Evolutionary conservation across 2,797 vertebrate species (phyloP).

Genomic region (Phrynocephalus guinanensis): DNA sequence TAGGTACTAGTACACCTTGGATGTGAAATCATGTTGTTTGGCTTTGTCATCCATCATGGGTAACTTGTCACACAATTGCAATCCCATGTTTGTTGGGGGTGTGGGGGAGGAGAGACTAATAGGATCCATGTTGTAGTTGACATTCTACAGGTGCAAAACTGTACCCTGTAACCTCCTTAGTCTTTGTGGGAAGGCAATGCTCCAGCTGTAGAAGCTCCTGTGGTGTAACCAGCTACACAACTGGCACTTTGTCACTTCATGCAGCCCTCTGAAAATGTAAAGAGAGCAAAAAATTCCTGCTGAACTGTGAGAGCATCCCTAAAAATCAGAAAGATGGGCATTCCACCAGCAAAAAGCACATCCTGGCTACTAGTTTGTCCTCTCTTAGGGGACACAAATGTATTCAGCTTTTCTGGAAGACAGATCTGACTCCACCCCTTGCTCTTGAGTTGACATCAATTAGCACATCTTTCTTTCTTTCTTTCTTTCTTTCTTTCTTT

Average conservation of each 20-base stretch:
- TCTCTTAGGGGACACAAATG: no score
- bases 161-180: no score
- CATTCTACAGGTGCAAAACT: background rate
- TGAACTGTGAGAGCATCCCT: background rate
- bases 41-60: no score
- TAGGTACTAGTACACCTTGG: background rate
- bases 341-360: background rate
- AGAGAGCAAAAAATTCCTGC: background rate
- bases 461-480: background rate
- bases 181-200: no score
- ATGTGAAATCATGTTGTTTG: background rate
- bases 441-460: background rate
- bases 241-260: background rate
- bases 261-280: background rate
- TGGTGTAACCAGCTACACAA: no score
- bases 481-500: conserved; percentile 9
- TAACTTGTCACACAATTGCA: background rate
- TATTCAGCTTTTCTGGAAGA: background rate
- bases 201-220: no score
- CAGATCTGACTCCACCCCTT: background rate
- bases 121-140: background rate
- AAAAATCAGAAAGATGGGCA: background rate
- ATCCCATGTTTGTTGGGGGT: background rate
- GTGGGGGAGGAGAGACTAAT: background rate
- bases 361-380: background rate